Conservation (phyloP, 1,140 invertebrate genomes). For the Leguminivora glycinivorella region DNA sequence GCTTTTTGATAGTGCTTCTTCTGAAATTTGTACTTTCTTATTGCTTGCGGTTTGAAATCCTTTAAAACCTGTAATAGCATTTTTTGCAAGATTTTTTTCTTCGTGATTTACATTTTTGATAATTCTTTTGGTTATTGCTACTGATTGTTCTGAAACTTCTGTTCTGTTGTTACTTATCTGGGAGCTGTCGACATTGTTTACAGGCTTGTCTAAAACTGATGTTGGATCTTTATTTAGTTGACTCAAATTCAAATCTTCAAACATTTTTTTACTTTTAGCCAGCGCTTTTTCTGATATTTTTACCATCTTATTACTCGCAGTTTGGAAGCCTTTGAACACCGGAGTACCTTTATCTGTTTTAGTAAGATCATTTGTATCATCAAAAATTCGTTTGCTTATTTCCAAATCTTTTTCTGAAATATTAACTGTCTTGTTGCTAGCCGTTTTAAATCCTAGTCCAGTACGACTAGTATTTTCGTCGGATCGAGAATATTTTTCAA, state of each 20-base stretch:
- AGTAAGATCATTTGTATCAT: slow-evolving; percentile 15
- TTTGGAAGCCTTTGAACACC: background rate
- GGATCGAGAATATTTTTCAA: slow-evolving; percentile 1
- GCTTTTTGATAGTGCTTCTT: slow-evolving; percentile 24
- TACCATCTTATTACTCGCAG: background rate
- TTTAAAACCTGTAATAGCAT: background rate
- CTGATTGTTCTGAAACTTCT: slow-evolving; percentile 47
- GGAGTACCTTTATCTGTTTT: background rate
- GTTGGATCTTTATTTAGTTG: background rate
- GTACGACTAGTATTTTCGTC: background rate
- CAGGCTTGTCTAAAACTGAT: background rate
- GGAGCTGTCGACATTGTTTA: background rate
- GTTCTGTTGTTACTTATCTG: background rate
- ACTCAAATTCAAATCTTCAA: slow-evolving; percentile 8
- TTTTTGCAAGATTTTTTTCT: background rate
- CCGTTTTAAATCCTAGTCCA: slow-evolving; percentile 29
- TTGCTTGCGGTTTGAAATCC: slow-evolving; percentile 31
- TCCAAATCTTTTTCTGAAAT: slow-evolving; percentile 52
- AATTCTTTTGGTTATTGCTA: slow-evolving; percentile 25
- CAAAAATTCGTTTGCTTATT: slow-evolving; percentile 5
- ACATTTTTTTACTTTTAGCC: background rate
- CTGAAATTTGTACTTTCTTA: slow-evolving; percentile 30
- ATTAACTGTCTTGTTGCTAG: slow-evolving; percentile 47
- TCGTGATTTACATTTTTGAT: background rate
- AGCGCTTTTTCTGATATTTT: background rate